phyloP scores from a whole-genome alignment of 1,140 invertebrate species.

The Lamellibrachia luymesi region DNA sequence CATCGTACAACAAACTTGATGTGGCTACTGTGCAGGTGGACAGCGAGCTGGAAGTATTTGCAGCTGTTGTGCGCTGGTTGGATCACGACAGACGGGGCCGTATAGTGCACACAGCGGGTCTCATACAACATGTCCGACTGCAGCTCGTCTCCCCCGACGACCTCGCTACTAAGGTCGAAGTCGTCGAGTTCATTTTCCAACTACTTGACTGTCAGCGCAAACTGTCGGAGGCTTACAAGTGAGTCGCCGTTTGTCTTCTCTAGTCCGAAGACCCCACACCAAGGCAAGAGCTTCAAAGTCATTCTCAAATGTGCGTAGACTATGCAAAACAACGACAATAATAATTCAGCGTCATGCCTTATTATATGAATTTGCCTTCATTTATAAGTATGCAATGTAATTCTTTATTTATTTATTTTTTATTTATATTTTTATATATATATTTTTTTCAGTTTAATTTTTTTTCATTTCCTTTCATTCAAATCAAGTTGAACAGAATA shows the following conservation, averaged over 20 bases:
- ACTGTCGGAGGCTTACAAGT: conserved; percentile 28
- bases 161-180: conserved; percentile 28
- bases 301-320: too few relatives aligned
- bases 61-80: conserved; percentile 28
- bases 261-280: too few relatives aligned
- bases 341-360: neutral
- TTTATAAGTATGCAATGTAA: neutral
- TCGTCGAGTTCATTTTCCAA: conserved; percentile 23
- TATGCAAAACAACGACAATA: too few relatives aligned
- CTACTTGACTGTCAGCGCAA: conserved; percentile 4
- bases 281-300: too few relatives aligned
- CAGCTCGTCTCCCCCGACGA: conserved; percentile 28
- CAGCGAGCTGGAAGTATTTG: conserved; percentile 31
- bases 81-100: conserved; percentile 25
- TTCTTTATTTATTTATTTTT: too few relatives aligned
- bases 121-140: conserved; percentile 28
- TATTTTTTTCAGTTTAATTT: too few relatives aligned
- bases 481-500: too few relatives aligned
- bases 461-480: too few relatives aligned
- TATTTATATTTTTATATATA: too few relatives aligned
- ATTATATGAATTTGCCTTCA: neutral
- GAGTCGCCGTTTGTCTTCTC: neutral
- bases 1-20: neutral
- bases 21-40: conserved; percentile 20
- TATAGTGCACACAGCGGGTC: conserved; percentile 8